Percentiles rank a stretch among this genome's conserved stretches.
phyloP scores from a whole-genome alignment of 2,888 invertebrate species.

The Sipha maydis region DNA sequence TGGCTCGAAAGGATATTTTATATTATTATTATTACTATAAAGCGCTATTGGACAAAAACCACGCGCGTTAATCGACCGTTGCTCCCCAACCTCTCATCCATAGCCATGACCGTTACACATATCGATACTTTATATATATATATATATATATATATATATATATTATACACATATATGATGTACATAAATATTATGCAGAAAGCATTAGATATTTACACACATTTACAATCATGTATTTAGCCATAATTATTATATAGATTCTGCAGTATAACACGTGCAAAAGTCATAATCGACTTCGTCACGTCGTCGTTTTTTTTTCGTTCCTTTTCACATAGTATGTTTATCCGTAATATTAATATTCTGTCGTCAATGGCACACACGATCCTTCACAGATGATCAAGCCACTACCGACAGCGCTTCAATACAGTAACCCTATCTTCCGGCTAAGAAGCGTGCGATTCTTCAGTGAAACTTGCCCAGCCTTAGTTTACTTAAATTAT shows the following conservation, averaged over 20 bases:
- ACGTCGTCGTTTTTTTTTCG: not conserved
- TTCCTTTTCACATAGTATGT: not conserved
- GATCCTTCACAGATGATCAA: not conserved
- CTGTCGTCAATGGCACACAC: not conserved
- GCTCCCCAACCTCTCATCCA: not conserved
- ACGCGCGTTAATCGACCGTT: not conserved
- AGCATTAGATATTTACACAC: no score
- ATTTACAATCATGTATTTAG: no score
- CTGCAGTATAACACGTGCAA: not conserved
- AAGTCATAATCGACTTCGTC: not conserved
- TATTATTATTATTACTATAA: not conserved
- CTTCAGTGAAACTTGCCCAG: no score
- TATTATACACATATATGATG: no score
- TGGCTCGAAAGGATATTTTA: not conserved
- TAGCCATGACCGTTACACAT: not conserved
- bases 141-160: no score
- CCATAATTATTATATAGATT: no score
- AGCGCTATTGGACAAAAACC: not conserved
- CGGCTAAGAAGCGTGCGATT: not conserved
- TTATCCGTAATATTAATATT: no score
- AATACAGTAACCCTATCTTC: slow-evolving; percentile 24
- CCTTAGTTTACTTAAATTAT: no score
- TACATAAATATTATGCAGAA: not conserved
- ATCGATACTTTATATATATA: not conserved
- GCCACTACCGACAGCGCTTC: not conserved